Percentiles rank a stretch among this genome's conserved stretches.
Conservation (phyloP, 1,140 invertebrate species). For the Acromyrmex heyeri region DNA sequence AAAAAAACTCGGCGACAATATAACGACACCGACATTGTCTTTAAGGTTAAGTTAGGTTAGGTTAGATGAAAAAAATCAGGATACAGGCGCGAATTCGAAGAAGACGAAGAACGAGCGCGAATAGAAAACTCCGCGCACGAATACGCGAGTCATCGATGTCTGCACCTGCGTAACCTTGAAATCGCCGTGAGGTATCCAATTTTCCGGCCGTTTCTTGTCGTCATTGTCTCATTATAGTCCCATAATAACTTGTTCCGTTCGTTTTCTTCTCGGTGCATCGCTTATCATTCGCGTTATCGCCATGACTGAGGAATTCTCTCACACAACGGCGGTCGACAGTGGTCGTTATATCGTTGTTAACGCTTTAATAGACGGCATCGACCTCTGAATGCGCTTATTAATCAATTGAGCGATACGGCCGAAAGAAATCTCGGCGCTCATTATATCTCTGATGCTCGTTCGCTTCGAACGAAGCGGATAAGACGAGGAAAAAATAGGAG, state of each 20-base stretch:
- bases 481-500: slow-evolving; percentile 9
- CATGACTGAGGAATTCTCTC: slow-evolving; percentile 16
- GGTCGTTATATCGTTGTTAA: slow-evolving; percentile 55
- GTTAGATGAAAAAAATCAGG: no score
- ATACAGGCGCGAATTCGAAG: not conserved
- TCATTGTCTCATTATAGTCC: slow-evolving; percentile 50
- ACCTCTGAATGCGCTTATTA: slow-evolving; percentile 78
- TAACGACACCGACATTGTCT: no score
- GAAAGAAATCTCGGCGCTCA: slow-evolving; percentile 67
- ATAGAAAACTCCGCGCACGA: slow-evolving; percentile 5
- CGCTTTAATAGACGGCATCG: slow-evolving; percentile 73
- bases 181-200: slow-evolving; percentile 49
- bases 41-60: no score
- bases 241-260: not conserved
- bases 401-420: slow-evolving; percentile 74
- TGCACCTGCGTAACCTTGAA: slow-evolving; percentile 53
- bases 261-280: not conserved
- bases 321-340: not conserved
- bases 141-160: slow-evolving; percentile 47
- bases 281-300: slow-evolving; percentile 39
- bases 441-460: not conserved
- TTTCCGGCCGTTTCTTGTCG: slow-evolving; percentile 40
- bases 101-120: not conserved
- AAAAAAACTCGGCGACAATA: no score
- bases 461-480: slow-evolving; percentile 8